Evolutionary conservation across 2,797 vertebrate species (phyloP).

Genomic region (Phoxinus dragarum): DNA sequence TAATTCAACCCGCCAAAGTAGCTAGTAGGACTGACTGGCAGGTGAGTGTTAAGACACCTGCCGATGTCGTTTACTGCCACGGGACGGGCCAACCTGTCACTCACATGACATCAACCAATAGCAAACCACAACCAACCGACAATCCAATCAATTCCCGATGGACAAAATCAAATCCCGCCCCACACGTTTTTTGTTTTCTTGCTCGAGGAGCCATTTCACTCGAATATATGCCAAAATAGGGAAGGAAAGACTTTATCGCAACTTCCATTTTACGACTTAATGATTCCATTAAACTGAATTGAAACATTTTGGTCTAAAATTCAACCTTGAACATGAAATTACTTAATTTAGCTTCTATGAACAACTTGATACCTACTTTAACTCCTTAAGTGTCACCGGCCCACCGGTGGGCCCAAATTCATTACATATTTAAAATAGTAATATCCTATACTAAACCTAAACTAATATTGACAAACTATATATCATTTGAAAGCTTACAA

Average conservation of each 20-base stretch:
- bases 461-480: too few species aligned
- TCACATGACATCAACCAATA: neutral
- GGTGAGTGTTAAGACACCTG: too few species aligned
- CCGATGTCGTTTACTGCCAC: neutral
- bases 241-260: neutral
- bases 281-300: neutral
- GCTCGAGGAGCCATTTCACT: neutral
- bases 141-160: neutral
- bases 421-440: too few species aligned
- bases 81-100: neutral
- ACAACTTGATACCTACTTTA: neutral
- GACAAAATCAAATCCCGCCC: neutral
- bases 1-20: neutral
- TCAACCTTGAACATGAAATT: constrained; percentile 8
- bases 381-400: too few species aligned
- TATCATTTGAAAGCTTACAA: too few species aligned
- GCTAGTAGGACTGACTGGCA: too few species aligned
- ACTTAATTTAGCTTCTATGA: neutral
- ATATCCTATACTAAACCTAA: too few species aligned
- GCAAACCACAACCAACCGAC: neutral
- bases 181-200: too few species aligned
- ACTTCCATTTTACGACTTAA: neutral
- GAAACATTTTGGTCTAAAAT: neutral
- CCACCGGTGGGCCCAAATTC: too few species aligned
- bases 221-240: neutral